These are phyloP conservation scores for Chrysogorgia sp. DNA, from an alignment of 92 coral and sea anemone genomes.

Conservation along the genomic window DNA sequence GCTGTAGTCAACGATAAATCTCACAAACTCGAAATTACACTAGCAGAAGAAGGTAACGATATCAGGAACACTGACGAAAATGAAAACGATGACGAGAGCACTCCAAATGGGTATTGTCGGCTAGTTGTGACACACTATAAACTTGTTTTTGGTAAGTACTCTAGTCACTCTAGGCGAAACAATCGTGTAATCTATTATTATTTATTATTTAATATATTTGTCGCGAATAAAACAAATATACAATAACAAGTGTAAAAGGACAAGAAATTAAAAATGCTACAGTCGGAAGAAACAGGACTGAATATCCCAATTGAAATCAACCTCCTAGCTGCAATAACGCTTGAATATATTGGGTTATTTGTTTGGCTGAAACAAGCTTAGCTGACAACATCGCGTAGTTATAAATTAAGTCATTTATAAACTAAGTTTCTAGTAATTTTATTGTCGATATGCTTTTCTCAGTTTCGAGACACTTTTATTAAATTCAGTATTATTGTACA, in stretches of 20 bases:
- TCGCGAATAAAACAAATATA: too few species aligned
- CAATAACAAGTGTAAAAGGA: too few species aligned
- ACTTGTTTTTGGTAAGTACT: slow-evolving; percentile 70
- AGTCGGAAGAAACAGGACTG: neutral
- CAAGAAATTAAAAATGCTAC: neutral
- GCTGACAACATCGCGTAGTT: too few species aligned
- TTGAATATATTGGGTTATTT: too few species aligned
- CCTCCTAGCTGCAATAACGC: too few species aligned
- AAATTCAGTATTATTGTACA: too few species aligned
- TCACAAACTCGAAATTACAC: neutral
- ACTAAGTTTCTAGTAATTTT: too few species aligned
- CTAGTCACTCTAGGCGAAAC: neutral
- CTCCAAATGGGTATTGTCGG: slow-evolving; percentile 54
- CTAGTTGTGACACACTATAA: slow-evolving; percentile 65
- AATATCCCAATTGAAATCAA: neutral
- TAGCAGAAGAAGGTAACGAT: neutral
- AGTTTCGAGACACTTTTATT: too few species aligned
- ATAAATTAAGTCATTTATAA: too few species aligned
- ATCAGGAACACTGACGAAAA: neutral
- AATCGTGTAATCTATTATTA: neutral
- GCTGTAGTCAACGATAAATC: neutral
- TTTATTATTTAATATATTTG: too few species aligned
- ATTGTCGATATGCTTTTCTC: too few species aligned
- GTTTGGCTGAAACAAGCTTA: too few species aligned
- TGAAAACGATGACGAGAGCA: slow-evolving; percentile 24